Evolutionary conservation across 2,113 vertebrate genomes (phyloP).

Genomic region (Acrocephalus kingi): DNA sequence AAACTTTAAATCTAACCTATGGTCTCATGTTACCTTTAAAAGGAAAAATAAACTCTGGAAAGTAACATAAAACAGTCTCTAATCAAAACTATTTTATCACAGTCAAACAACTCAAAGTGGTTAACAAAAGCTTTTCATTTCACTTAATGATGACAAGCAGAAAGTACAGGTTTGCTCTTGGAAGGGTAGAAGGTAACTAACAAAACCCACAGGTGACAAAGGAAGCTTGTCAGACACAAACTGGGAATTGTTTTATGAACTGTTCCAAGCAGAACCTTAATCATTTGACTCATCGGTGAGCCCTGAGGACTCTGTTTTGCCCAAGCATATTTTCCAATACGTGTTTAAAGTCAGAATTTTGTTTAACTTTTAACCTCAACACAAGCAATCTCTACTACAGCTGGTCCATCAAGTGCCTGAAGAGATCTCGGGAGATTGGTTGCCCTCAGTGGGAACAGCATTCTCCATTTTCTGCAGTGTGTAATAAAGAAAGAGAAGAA

Average conservation of each 20-base stretch:
- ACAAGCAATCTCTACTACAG: neutral
- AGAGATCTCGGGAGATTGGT: neutral
- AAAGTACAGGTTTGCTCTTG: constrained; percentile 20
- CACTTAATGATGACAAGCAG: constrained; percentile 34
- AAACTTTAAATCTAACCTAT: constrained; percentile 66
- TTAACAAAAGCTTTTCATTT: constrained; percentile 55
- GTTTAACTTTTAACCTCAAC: constrained; percentile 33
- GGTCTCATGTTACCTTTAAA: constrained; percentile 69
- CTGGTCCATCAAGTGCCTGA: neutral
- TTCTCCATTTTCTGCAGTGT: neutral
- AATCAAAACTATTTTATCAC: constrained; percentile 65
- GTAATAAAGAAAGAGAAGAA: neutral
- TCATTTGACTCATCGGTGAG: neutral
- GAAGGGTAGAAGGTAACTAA: constrained; percentile 9
- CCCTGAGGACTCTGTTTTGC: constrained; percentile 5
- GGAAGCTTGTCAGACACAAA: constrained; percentile 26
- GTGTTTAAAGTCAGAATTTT: neutral
- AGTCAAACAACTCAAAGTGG: constrained; percentile 11
- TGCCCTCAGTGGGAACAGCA: neutral
- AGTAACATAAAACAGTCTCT: constrained; percentile 60
- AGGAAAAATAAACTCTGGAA: constrained; percentile 63
- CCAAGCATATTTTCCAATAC: neutral
- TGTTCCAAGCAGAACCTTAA: neutral
- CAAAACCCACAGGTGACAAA: constrained; percentile 42
- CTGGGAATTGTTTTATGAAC: neutral